Conservation (phyloP, 2,888 invertebrate genomes). For the Euplexia lucipara region DNA sequence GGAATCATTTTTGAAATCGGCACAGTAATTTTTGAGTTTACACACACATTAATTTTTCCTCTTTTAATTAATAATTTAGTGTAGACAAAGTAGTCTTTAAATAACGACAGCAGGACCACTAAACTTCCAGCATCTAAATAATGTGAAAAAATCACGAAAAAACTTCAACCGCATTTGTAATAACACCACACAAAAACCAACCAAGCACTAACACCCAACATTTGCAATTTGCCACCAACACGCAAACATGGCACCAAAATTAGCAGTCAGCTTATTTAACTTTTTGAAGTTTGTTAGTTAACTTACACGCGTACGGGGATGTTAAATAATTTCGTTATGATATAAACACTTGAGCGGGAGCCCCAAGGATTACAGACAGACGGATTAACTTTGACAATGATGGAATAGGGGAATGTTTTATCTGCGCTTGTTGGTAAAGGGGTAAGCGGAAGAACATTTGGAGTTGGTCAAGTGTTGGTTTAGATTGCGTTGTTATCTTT, state of each 20-base stretch:
- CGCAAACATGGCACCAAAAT: slow-evolving; percentile 40
- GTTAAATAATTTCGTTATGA: slow-evolving; percentile 68
- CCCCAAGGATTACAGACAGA: slow-evolving; percentile 50
- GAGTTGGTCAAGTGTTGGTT: slow-evolving; percentile 50
- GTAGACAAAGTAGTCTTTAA: too few species aligned
- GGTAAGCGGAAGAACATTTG: slow-evolving; percentile 27
- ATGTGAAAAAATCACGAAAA: neutral
- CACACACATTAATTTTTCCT: too few species aligned
- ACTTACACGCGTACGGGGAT: slow-evolving; percentile 59
- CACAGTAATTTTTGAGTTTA: too few species aligned
- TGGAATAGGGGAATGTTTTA: slow-evolving; percentile 49
- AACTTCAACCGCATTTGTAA: neutral
- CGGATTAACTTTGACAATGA: slow-evolving; percentile 63
- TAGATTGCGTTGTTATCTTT: slow-evolving; percentile 36
- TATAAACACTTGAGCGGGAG: slow-evolving; percentile 63
- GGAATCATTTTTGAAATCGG: too few species aligned
- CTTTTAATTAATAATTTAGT: too few species aligned
- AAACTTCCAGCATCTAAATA: neutral
- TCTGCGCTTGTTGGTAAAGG: slow-evolving; percentile 33
- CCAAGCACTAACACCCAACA: slow-evolving; percentile 44
- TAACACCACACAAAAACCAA: neutral
- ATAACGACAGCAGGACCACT: accelerated
- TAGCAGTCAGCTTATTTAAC: slow-evolving; percentile 62
- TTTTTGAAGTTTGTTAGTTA: slow-evolving; percentile 67
- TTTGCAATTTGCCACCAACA: slow-evolving; percentile 44